phyloP scores from a whole-genome alignment of 2,888 invertebrate species.

The Papilio elwesi region DNA sequence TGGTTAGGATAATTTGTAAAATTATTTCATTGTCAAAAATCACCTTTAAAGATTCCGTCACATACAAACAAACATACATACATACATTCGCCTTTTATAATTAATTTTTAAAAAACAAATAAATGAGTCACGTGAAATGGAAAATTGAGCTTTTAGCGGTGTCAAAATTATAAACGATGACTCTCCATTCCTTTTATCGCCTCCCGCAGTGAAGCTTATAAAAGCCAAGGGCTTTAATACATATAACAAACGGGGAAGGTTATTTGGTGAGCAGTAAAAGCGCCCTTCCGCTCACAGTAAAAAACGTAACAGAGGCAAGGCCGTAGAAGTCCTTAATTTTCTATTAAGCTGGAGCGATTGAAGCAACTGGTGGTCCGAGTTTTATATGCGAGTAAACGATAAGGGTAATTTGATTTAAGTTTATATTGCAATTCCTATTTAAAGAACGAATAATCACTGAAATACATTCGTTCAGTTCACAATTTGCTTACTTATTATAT shows the following conservation, averaged over 20 bases:
- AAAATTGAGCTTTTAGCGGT: neutral
- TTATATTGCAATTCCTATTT: neutral
- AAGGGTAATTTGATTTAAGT: neutral
- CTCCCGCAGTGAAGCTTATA: constrained; percentile 29
- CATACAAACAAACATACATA: neutral
- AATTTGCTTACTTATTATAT: no score
- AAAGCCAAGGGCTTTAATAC: constrained; percentile 32
- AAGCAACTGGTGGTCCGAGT: constrained; percentile 33
- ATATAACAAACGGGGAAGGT: neutral
- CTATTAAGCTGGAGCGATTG: constrained; percentile 26
- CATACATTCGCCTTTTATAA: no score
- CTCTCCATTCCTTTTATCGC: constrained; percentile 23
- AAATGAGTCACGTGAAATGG: neutral
- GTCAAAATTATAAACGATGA: constrained; percentile 18
- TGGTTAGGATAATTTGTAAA: no score
- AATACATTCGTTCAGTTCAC: no score
- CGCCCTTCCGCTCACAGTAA: constrained; percentile 15
- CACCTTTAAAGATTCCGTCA: no score
- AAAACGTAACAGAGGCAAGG: constrained; percentile 23
- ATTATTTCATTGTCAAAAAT: no score
- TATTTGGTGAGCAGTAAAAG: constrained; percentile 28
- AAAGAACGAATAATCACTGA: no score
- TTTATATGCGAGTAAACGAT: neutral
- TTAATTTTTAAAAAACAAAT: neutral
- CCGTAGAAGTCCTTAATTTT: constrained; percentile 25